Evolutionary conservation across 2,888 invertebrate species (phyloP).

Genomic region (Agonopterix heracliana): DNA sequence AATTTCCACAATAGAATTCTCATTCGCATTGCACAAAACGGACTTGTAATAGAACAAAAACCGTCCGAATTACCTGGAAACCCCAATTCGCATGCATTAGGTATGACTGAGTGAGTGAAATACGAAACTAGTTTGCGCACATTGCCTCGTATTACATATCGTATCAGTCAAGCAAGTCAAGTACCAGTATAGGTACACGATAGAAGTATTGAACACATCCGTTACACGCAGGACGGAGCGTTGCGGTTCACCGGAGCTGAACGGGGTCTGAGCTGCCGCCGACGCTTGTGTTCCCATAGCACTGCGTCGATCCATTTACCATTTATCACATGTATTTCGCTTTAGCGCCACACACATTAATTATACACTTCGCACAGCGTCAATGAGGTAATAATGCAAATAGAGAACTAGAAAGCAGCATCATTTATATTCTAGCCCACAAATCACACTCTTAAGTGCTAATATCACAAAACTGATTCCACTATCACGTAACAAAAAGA

Average conservation of each 20-base stretch:
- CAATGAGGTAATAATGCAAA: conserved; percentile 41
- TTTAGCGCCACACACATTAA: background rate
- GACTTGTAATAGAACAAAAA: conserved; percentile 20
- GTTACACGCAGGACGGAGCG: conserved; percentile 60
- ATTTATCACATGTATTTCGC: background rate
- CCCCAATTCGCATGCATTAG: conserved; percentile 20
- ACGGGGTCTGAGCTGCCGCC: conserved; percentile 45
- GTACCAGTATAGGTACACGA: background rate
- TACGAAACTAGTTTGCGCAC: background rate
- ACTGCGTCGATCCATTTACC: conserved; percentile 12
- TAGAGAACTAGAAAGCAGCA: conserved; percentile 56
- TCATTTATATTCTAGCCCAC: conserved; percentile 17
- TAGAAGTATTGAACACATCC: conserved; percentile 44
- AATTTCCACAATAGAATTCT: conserved; percentile 36
- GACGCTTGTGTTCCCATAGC: conserved; percentile 30
- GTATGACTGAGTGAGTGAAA: conserved; percentile 1
- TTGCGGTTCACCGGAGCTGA: conserved; percentile 70
- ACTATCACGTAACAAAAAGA: conserved; percentile 18
- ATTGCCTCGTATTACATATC: background rate
- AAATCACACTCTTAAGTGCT: conserved; percentile 17
- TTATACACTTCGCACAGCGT: conserved; percentile 45
- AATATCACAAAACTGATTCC: conserved; percentile 17
- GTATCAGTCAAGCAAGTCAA: background rate
- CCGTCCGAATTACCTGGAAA: conserved; percentile 36
- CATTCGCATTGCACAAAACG: conserved; percentile 47